Evolutionary conservation across 2,113 vertebrate species (phyloP).

Genomic region (Oostethus manadensis): DNA sequence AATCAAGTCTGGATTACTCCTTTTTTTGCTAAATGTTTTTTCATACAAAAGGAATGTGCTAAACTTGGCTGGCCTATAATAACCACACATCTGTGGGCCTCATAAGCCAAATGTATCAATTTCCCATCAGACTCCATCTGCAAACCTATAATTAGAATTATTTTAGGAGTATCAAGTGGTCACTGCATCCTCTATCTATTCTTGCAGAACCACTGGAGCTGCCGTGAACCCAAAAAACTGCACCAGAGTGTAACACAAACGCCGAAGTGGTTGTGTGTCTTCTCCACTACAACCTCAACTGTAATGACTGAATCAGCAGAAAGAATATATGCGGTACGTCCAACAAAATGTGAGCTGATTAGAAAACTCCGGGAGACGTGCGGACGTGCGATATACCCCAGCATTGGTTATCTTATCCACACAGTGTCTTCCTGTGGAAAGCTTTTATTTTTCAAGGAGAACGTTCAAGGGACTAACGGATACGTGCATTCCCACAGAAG

Average conservation of each 20-base stretch:
- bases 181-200: constrained; percentile 58
- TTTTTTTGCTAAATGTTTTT: constrained; percentile 6
- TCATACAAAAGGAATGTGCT: constrained; percentile 57
- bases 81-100: constrained; percentile 55
- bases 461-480: constrained; percentile 10
- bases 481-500: constrained; percentile 18
- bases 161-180: constrained; percentile 69
- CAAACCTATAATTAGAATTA: constrained; percentile 72
- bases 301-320: constrained; percentile 40
- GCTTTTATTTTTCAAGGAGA: constrained; percentile 32
- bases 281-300: constrained; percentile 30
- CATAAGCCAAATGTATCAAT: constrained; percentile 54
- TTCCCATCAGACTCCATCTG: constrained; percentile 59
- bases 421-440: constrained; percentile 54
- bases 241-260: constrained; percentile 51
- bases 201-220: constrained; percentile 55
- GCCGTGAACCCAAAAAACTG: constrained; percentile 59
- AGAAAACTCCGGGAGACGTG: constrained; percentile 21
- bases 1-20: neutral
- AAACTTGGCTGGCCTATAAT: constrained; percentile 59
- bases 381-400: constrained; percentile 27
- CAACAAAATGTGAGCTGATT: constrained; percentile 19
- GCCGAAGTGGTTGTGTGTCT: constrained; percentile 45
- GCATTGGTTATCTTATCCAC: constrained; percentile 55
- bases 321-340: constrained; percentile 31